Evolutionary conservation across 2,888 invertebrate species (phyloP), one percentile per base, ranked within the genome.

Genomic region (Linnaemya vulpina): DNA sequence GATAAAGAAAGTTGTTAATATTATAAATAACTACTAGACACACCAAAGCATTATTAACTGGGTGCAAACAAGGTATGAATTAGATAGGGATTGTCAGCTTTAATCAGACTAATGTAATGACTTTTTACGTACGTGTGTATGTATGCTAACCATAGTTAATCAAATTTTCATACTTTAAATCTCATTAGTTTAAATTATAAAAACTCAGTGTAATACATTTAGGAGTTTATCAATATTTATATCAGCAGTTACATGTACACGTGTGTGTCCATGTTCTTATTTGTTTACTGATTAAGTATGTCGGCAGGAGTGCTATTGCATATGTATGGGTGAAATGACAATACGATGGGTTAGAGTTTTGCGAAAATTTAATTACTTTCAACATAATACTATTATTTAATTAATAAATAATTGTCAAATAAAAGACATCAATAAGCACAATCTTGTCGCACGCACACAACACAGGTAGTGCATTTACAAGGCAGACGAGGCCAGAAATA

Each of bases 391-490:
- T 78, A 78, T 85, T 85, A 75, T 82, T 82, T 85, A 82, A 85
- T 85, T 85, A 85, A 82, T 85, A 85, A 85, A 79, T 85, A 85
- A 82, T 75, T 79, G 75, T 40, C 79, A 53, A 67, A 79, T 67
- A 62, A 77, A 68, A 74, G 68, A 71, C 60, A 68, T 73, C 30
- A 55, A n/a, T 49, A 82, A 46, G 38, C 46, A 71, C 20, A 71
- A 71, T 71, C 43, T 60, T 51, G 74, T 60, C n/a, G 17, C 46
- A 73, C 11, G 30, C 15, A 68, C 20, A 58, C 13, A 70, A 40
- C 20, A 17, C 4, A 43, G 62, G 3, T 11, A 10, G 11, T 40
- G n/a, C 40, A 22, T 30, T 22, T 46, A 0, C 8, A 22, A 58
- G 15, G 5, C 11, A 62, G 38, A 43, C 43, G 53, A 30, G 35